Percentiles rank a stretch among this genome's conserved stretches.
Conservation (phyloP, 2,888 invertebrate genomes). For the Ophion costatus region DNA sequence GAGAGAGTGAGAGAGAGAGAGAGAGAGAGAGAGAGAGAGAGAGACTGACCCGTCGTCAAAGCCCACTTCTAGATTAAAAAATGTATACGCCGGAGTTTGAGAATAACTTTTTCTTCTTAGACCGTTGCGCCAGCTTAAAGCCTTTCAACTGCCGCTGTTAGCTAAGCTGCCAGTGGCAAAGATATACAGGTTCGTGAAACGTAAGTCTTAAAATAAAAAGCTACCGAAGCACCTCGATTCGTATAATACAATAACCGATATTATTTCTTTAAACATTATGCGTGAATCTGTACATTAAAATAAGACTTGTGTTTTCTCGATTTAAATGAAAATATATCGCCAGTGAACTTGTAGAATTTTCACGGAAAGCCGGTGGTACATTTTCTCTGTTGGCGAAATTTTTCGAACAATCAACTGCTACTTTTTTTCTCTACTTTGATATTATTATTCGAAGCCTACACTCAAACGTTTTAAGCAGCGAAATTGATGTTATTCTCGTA, state of each 20-base stretch:
- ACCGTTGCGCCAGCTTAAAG: constrained; percentile 25
- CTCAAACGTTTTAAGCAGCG: neutral
- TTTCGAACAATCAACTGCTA: constrained; percentile 2
- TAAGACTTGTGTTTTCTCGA: constrained; percentile 20
- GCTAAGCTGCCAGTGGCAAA: constrained; percentile 5
- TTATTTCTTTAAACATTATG: constrained; percentile 37
- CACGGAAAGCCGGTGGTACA: constrained; percentile 44
- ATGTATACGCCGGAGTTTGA: constrained; percentile 18
- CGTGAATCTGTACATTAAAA: constrained; percentile 56
- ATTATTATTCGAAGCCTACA: neutral
- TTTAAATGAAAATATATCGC: constrained; percentile 49
- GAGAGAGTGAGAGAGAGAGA: neutral
- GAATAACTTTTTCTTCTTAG: constrained; percentile 21
- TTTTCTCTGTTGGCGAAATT: constrained; percentile 28
- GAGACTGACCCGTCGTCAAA: constrained; percentile 33
- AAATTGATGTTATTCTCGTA: neutral
- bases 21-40: neutral
- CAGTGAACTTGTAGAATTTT: constrained; percentile 57
- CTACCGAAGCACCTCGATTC: constrained; percentile 68
- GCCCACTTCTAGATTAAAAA: constrained; percentile 2
- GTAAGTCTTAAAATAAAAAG: constrained; percentile 36
- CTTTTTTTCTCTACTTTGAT: constrained; percentile 5
- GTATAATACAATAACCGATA: constrained; percentile 65
- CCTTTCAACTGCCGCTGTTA: constrained; percentile 23
- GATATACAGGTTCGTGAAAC: neutral